Base-by-base conservation (phyloP, 2,888 invertebrate species). In the Tryphoninae sp. region DNA sequence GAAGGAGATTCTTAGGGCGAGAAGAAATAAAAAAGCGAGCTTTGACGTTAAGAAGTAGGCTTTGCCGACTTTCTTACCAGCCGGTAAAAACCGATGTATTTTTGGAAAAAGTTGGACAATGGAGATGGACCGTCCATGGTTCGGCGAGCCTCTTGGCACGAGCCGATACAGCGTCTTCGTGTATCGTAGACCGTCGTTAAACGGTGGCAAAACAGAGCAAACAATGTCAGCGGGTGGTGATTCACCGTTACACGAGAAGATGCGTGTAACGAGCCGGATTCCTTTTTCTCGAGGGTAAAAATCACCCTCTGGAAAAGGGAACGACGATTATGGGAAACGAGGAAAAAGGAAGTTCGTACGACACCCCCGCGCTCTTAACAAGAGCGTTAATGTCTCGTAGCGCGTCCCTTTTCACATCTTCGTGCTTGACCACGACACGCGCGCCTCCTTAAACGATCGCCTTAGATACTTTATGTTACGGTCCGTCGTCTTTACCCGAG, bases 161-260 rank as follows among this genome's bases (percentile, higher is more conserved):
- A 81, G 81, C 75, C 75, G 19, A 9, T 13, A 9, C 23, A 19
- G 33, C 62, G 33, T 61, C 51, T 16, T 19, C 61, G 53, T 69
- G 77, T 81, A 80, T 73, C 74, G 67, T 67, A 59, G 55, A 22
- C 62, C 75, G 68, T 65, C 81, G 78, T 78, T 82, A 80, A 83
- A 83, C 80, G 76, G 59, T 42, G 33, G 61, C 76, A 78, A 80
- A 85, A 83, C 79, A 83, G 78, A 78, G 58, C 83, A 84, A 86
- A 86, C 84, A 84, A 55, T 53, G 78, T 58, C 84, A 82, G 83
- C 86, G 85, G 85, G 85, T 83, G 85, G 85, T 82, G 83, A 82
- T 83, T 84, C 80, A 61, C 73, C 58, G 81, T 83, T 81, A 62
- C 67, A 45, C 58, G 78, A 55, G 80, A 71, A 80, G 77, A 83